Percentiles rank a stretch among this genome's conserved stretches.
phyloP scores from a whole-genome alignment of 2,797 vertebrate species.

The Phoeniculus purpureus region DNA sequence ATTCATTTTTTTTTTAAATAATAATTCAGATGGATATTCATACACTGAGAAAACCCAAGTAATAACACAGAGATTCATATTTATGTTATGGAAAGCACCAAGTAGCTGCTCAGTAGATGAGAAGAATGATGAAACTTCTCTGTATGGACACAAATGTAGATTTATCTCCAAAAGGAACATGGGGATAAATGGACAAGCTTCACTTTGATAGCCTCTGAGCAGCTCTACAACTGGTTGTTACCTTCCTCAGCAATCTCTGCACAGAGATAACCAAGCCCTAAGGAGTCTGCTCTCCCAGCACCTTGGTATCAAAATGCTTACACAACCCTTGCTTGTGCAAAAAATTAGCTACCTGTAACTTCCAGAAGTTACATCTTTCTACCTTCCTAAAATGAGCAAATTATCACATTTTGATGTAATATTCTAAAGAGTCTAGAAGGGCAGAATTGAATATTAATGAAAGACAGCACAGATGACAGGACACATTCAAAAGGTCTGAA shows the following conservation, averaged over 20 bases:
- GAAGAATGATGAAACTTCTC: background rate
- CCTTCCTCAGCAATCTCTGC: background rate
- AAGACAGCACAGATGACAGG: background rate
- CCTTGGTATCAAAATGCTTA: background rate
- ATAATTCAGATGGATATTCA: conserved; percentile 2
- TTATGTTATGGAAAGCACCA: background rate
- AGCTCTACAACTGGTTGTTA: background rate
- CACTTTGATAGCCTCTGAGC: background rate
- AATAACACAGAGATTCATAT: background rate
- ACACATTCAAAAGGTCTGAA: background rate
- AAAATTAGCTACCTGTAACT: background rate
- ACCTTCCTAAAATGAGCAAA: background rate
- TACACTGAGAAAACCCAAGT: background rate
- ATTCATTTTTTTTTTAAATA: background rate
- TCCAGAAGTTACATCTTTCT: background rate
- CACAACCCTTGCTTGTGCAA: background rate
- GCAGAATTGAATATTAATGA: background rate
- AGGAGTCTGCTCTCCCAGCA: background rate
- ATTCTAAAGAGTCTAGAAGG: background rate
- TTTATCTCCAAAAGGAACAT: background rate
- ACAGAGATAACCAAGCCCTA: background rate
- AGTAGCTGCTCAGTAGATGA: background rate
- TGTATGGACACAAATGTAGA: background rate
- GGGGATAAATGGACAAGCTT: background rate
- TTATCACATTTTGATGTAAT: background rate